Evolutionary conservation across 2,113 vertebrate genomes (phyloP).

Genomic region (Heliornis fulica): DNA sequence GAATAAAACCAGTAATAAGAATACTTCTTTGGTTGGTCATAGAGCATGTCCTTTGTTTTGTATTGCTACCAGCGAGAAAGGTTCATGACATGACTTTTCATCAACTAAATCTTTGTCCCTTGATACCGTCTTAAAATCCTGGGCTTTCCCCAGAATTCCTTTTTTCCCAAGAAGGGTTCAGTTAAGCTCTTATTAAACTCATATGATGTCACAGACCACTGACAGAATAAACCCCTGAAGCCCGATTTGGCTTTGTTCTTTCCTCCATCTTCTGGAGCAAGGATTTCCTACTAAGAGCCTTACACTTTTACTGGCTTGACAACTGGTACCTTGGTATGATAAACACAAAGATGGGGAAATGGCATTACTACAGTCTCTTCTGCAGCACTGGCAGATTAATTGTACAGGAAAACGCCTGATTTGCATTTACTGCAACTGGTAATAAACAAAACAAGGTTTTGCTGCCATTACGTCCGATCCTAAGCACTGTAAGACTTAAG

Average conservation of each 20-base stretch:
- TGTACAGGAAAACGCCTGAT: background rate
- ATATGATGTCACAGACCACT: background rate
- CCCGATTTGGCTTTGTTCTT: background rate
- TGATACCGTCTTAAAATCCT: conserved; percentile 4
- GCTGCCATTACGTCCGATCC: background rate
- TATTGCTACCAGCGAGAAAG: background rate
- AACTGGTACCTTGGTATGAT: background rate
- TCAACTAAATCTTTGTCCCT: background rate
- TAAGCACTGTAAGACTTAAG: background rate
- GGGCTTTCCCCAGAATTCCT: background rate
- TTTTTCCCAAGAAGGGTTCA: background rate
- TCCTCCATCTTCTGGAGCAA: background rate
- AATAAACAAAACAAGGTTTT: background rate
- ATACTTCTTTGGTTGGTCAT: background rate
- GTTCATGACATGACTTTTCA: background rate
- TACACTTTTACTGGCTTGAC: background rate
- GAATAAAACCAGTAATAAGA: background rate
- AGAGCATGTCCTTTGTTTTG: background rate
- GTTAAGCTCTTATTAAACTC: conserved; percentile 26
- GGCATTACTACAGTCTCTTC: background rate
- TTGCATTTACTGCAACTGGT: background rate
- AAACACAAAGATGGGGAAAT: background rate
- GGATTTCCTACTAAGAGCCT: background rate
- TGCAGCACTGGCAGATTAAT: background rate
- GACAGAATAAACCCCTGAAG: background rate